A percentile compares a stretch with the other conserved stretches of the same genome.
These are phyloP conservation scores for Oryzias sinensis DNA, from an alignment of 2,797 vertebrate genomes.

Conservation along the genomic window DNA sequence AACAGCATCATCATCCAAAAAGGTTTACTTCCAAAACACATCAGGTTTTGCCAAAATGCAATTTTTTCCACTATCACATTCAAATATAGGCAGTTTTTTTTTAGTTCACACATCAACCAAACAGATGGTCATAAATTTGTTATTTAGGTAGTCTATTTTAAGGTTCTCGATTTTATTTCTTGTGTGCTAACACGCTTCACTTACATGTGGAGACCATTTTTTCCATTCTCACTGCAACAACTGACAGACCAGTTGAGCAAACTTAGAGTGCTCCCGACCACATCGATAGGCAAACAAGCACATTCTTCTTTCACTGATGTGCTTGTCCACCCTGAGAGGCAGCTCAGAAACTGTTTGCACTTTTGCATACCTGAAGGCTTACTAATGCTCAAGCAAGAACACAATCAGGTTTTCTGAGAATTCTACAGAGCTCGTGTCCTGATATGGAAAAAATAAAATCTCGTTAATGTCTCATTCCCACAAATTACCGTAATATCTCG, in stretches of 20 bases:
- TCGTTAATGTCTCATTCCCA: no score
- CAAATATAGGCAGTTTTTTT: conserved; percentile 12
- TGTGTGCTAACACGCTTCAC: conserved; percentile 2
- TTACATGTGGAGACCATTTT: background rate
- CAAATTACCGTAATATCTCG: no score
- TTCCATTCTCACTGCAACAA: background rate
- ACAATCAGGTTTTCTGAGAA: no score
- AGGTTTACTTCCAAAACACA: conserved; percentile 37
- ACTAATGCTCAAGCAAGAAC: no score
- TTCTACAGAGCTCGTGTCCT: no score
- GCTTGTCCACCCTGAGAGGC: no score
- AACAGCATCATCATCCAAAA: conserved; percentile 14
- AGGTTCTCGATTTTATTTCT: conserved; percentile 1
- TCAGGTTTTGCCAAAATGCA: conserved; percentile 29
- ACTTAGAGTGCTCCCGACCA: no score
- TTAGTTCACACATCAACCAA: background rate
- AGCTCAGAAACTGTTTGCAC: no score
- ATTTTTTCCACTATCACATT: conserved; percentile 30
- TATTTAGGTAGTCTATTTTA: background rate
- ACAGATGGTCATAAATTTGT: background rate
- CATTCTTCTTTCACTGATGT: no score
- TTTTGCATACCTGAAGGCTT: no score
- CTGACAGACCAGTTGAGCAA: background rate
- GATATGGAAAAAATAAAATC: no score
- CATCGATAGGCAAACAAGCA: no score